These are phyloP conservation scores for Origma solitaria DNA, from an alignment of 2,113 vertebrate genomes.

Conservation along the genomic window DNA sequence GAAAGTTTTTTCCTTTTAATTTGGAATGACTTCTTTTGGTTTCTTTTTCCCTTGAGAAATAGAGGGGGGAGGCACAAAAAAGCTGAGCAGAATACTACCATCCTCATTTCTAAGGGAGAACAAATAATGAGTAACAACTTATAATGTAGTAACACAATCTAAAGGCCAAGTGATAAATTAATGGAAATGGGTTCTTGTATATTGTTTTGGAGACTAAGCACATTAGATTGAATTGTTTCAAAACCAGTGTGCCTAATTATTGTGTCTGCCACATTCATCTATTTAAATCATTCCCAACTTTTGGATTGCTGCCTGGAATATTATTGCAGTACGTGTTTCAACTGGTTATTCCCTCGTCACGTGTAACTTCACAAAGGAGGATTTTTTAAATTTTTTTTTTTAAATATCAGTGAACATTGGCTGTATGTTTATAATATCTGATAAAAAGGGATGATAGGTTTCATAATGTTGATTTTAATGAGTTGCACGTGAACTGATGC, in stretches of 20 bases:
- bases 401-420: background rate
- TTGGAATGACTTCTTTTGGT: background rate
- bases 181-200: slow-evolving; percentile 52
- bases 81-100: background rate
- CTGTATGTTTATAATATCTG: background rate
- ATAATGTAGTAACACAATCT: slow-evolving; percentile 22
- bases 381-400: background rate
- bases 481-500: slow-evolving; percentile 43
- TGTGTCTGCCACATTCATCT: slow-evolving; percentile 81
- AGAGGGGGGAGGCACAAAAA: background rate
- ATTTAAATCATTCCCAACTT: slow-evolving; percentile 77
- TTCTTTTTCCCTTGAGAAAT: background rate
- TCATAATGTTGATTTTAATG: background rate
- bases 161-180: slow-evolving; percentile 66
- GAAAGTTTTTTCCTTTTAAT: background rate
- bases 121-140: slow-evolving; percentile 32
- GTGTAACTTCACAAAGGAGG: slow-evolving; percentile 42
- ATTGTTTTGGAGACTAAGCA: slow-evolving; percentile 67
- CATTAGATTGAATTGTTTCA: slow-evolving; percentile 74
- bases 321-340: slow-evolving; percentile 71
- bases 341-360: slow-evolving; percentile 57
- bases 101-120: background rate
- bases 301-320: slow-evolving; percentile 81
- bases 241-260: slow-evolving; percentile 74
- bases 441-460: background rate